Evolutionary conservation across 2,113 vertebrate species (phyloP).

Genomic region (Pao palembangensis): DNA sequence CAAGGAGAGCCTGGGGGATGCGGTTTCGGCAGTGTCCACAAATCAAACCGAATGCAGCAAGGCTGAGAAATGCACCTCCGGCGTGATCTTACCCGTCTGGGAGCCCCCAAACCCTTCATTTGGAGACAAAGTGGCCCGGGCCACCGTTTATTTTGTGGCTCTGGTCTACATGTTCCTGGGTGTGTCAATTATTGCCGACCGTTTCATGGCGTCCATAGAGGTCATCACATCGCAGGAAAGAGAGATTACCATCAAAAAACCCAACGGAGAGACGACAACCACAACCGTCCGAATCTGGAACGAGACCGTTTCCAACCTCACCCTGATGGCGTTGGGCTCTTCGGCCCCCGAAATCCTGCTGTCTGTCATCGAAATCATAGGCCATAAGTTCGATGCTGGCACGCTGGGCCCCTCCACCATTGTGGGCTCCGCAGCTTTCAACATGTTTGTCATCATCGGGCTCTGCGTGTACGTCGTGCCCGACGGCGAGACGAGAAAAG

Average conservation of each 20-base stretch:
- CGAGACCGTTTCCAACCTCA: conserved; percentile 96
- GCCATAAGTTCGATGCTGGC: conserved; percentile 88
- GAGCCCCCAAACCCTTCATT: conserved; percentile 92
- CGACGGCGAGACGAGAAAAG: conserved; percentile 92
- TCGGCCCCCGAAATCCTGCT: conserved; percentile 96
- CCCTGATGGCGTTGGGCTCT: conserved; percentile 95
- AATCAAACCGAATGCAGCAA: conserved; percentile 78
- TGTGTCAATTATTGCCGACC: conserved; percentile 95
- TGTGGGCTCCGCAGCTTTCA: conserved; percentile 95
- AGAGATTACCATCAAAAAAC: conserved; percentile 98
- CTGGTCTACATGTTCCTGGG: conserved; percentile 99
- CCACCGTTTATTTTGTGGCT: conserved; percentile 96
- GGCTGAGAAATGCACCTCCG: conserved; percentile 78
- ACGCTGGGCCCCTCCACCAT: conserved; percentile 93
- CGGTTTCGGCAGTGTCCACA: conserved; percentile 64
- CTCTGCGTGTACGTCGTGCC: conserved; percentile 95
- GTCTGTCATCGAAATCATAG: conserved; percentile 91
- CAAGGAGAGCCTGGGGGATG: conserved; percentile 58
- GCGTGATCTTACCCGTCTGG: conserved; percentile 92
- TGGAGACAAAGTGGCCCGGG: conserved; percentile 95
- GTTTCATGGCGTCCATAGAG: conserved; percentile 99
- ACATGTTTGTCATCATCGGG: conserved; percentile 98
- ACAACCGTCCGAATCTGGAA: conserved; percentile 98
- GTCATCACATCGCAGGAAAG: conserved; percentile 97
- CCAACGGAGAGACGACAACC: conserved; percentile 94